Evolutionary conservation across 2,797 vertebrate species (phyloP).

Genomic region (Myoxocephalus aenaeus): DNA sequence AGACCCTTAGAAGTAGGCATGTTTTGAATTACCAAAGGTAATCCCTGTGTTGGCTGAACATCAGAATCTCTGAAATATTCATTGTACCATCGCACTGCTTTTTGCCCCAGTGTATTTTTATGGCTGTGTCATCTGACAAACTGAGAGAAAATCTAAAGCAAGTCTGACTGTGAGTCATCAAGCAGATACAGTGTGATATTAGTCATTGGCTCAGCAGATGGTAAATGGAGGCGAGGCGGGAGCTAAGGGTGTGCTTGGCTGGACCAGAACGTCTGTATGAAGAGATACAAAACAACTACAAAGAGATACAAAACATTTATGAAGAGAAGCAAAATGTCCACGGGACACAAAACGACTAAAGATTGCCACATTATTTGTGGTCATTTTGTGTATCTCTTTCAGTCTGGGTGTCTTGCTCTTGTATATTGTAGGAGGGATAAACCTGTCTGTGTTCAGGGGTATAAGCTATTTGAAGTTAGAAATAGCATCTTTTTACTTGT

Average conservation of each 20-base stretch:
- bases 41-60: background rate
- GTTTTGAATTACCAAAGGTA: background rate
- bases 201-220: background rate
- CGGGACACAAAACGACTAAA: background rate
- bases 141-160: background rate
- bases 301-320: no score
- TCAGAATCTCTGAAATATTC: background rate
- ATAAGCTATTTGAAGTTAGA: background rate
- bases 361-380: background rate
- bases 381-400: background rate
- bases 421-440: background rate
- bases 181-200: background rate
- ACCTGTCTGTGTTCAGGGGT: background rate
- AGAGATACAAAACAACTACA: background rate
- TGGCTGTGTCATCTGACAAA: background rate
- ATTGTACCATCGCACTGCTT: background rate
- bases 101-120: background rate
- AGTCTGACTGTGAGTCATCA: constrained; percentile 16
- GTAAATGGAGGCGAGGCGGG: background rate
- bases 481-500: background rate
- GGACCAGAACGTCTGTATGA: background rate
- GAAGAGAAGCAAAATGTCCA: background rate
- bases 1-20: background rate
- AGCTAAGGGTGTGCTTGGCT: background rate
- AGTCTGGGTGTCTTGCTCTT: background rate